A percentile compares a stretch with the other conserved stretches of the same genome.
These are phyloP conservation scores for Augochlorella aurata DNA, from an alignment of 2,888 invertebrate species.

Conservation along the genomic window DNA sequence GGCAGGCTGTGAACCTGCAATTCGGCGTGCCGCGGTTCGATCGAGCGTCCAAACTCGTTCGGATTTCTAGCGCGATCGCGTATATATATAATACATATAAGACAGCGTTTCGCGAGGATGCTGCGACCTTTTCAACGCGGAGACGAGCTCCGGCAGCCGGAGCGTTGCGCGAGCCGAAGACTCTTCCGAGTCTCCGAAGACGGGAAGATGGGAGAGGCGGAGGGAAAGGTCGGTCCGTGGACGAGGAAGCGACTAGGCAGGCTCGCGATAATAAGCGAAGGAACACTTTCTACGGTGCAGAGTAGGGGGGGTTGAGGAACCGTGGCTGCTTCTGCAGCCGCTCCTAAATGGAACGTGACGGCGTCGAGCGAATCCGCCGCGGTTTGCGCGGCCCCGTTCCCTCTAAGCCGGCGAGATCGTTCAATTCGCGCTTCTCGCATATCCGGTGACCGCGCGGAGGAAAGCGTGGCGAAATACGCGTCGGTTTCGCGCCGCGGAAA, in stretches of 20 bases:
- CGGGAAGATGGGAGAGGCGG: slow-evolving; percentile 40
- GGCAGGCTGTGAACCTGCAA: no score
- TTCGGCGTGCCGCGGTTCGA: no score
- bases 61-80: no score
- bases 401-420: slow-evolving; percentile 29
- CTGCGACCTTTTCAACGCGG: no score
- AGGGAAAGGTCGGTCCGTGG: slow-evolving; percentile 77
- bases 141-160: no score
- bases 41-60: no score
- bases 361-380: slow-evolving; percentile 62
- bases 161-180: no score
- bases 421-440: slow-evolving; percentile 42
- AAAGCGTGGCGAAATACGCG: slow-evolving; percentile 63
- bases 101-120: no score
- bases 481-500: slow-evolving; percentile 38
- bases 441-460: slow-evolving; percentile 37
- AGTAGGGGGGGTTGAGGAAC: slow-evolving; percentile 28
- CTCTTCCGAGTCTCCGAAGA: slow-evolving; percentile 32
- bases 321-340: slow-evolving; percentile 40
- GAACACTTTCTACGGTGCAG: slow-evolving; percentile 70
- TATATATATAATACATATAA: no score
- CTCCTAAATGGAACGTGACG: slow-evolving; percentile 73
- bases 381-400: slow-evolving; percentile 42
- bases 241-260: slow-evolving; percentile 72
- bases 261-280: slow-evolving; percentile 69